A percentile compares a stretch with the other conserved stretches of the same genome.
Evolutionary conservation across 2,888 invertebrate species (phyloP).

Genomic region (Actias luna): DNA sequence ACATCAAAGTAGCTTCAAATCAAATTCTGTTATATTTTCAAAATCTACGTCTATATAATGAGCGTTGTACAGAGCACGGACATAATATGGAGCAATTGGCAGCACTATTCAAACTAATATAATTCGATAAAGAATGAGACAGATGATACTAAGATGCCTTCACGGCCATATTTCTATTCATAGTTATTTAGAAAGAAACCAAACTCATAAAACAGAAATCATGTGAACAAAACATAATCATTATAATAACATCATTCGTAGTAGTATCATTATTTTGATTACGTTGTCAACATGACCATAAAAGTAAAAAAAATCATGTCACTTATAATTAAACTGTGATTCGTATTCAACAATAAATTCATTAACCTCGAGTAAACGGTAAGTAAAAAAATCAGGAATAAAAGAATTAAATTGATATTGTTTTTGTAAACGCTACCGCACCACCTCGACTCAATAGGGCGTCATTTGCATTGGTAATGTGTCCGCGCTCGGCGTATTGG

Average conservation of each 20-base stretch:
- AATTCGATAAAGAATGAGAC: not conserved
- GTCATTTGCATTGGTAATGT: conserved; percentile 80
- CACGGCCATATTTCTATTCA: too few species aligned
- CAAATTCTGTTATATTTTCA: too few species aligned
- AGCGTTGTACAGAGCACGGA: not conserved
- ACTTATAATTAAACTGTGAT: too few species aligned
- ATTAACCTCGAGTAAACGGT: not conserved
- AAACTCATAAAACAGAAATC: too few species aligned
- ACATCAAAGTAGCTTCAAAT: not conserved
- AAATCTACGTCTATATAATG: too few species aligned
- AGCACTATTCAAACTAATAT: not conserved
- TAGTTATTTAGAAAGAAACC: too few species aligned
- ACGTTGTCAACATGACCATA: too few species aligned
- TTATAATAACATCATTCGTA: too few species aligned
- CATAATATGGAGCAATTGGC: not conserved
- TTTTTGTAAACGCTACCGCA: conserved; percentile 47
- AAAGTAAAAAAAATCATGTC: not conserved
- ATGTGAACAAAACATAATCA: too few species aligned
- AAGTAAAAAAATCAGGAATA: not conserved
- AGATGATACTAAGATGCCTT: not conserved
- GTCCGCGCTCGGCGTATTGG: conserved; percentile 60
- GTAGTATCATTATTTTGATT: too few species aligned
- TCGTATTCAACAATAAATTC: too few species aligned
- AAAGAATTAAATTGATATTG: conserved; percentile 11
- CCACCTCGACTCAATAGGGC: conserved; percentile 63